phyloP scores from a whole-genome alignment of 1,140 invertebrate species.

The Calephelis virginiensis region DNA sequence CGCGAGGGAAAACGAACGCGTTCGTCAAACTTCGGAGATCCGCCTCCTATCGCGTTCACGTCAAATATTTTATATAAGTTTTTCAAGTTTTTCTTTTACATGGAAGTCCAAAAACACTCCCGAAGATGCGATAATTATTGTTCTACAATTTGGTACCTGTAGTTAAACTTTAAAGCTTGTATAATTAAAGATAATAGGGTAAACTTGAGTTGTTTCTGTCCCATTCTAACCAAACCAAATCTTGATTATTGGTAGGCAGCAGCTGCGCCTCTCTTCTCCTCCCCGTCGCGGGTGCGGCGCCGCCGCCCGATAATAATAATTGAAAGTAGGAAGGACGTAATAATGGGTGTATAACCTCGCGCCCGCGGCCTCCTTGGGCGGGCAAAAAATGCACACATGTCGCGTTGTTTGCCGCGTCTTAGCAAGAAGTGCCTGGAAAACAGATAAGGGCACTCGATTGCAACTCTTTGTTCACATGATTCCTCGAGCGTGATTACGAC shows the following conservation, averaged over 20 bases:
- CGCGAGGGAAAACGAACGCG: conserved; percentile 44
- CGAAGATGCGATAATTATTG: conserved; percentile 5
- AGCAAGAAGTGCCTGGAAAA: conserved; percentile 30
- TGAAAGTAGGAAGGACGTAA: conserved; percentile 78
- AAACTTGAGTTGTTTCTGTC: conserved; percentile 48
- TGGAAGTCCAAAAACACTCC: conserved; percentile 9
- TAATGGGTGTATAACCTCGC: conserved; percentile 78
- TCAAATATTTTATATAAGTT: conserved; percentile 30
- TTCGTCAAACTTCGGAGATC: conserved; percentile 68
- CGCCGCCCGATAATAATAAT: conserved; percentile 77
- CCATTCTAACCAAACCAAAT: conserved; percentile 60
- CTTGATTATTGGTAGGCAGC: conserved; percentile 78
- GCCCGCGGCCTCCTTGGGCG: conserved; percentile 77
- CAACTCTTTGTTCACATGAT: conserved; percentile 46
- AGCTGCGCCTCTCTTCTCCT: conserved; percentile 76
- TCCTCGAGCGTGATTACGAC: conserved; percentile 38
- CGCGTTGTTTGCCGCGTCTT: conserved; percentile 46
- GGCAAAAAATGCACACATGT: conserved; percentile 78
- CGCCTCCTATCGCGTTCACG: conserved; percentile 73
- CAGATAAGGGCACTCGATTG: conserved; percentile 41
- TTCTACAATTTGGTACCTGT: neutral
- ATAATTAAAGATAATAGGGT: neutral
- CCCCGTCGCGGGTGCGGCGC: conserved; percentile 73
- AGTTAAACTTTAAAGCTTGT: conserved; percentile 1
- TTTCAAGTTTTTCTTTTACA: conserved; percentile 20